A percentile compares a stretch with the other conserved stretches of the same genome.
phyloP scores from a whole-genome alignment of 1,140 invertebrate species.

The Cecropterus lyciades region DNA sequence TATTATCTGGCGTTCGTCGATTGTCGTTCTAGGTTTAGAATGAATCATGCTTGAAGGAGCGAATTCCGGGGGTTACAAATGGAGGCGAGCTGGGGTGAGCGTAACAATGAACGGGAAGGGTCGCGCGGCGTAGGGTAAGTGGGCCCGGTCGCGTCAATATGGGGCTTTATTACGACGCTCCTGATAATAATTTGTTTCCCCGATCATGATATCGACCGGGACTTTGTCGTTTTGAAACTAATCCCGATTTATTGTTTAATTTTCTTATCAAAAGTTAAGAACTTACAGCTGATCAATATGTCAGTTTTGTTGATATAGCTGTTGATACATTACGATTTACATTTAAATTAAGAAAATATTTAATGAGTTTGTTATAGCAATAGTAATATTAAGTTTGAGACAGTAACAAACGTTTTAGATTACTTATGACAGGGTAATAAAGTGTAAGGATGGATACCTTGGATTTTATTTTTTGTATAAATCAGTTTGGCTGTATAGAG shows the following conservation, averaged over 20 bases:
- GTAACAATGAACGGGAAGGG: conserved; percentile 77
- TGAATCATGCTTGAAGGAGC: conserved; percentile 82
- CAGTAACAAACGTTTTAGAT: too few species aligned
- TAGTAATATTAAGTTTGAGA: too few species aligned
- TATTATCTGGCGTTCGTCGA: conserved; percentile 68
- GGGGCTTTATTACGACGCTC: conserved; percentile 74
- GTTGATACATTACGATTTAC: too few species aligned
- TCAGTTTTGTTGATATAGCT: too few species aligned
- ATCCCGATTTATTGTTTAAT: conserved; percentile 4
- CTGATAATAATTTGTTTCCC: conserved; percentile 73
- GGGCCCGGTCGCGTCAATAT: conserved; percentile 76
- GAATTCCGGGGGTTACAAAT: conserved; percentile 80
- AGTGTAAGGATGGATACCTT: too few species aligned
- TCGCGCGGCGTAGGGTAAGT: conserved; percentile 77
- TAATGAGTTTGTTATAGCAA: too few species aligned
- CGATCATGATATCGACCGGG: conserved; percentile 36
- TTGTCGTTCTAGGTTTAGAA: conserved; percentile 68
- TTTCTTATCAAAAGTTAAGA: background rate
- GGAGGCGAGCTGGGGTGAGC: conserved; percentile 79
- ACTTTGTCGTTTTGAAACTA: background rate
- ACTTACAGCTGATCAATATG: too few species aligned
- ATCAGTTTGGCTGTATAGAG: conserved; percentile 53
- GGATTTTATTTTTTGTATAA: conserved; percentile 8
- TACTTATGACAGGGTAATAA: too few species aligned
- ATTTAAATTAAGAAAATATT: too few species aligned